phyloP scores from a whole-genome alignment of 1,140 invertebrate species.

The Trichomalopsis sarcophagae region DNA sequence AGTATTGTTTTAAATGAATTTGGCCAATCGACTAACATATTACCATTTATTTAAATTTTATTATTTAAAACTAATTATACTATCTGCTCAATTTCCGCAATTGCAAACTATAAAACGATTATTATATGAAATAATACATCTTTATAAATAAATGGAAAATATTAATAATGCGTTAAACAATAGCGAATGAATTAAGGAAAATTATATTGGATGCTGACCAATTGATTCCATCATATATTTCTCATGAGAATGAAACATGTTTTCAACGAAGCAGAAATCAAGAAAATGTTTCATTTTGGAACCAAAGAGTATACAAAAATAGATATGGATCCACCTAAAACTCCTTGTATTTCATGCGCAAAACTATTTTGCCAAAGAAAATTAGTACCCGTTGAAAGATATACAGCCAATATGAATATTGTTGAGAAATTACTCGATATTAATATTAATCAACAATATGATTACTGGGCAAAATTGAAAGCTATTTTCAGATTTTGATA shows the following conservation, averaged over 20 bases:
- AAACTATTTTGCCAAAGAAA: no score
- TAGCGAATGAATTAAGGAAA: no score
- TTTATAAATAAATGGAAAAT: background rate
- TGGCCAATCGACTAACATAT: background rate
- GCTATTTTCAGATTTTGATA: background rate
- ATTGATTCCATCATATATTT: no score
- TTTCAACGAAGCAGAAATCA: background rate
- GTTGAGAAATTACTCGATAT: no score
- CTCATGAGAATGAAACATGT: no score
- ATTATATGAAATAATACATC: background rate
- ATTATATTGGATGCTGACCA: no score
- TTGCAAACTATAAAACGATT: background rate
- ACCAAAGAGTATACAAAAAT: constrained; percentile 13
- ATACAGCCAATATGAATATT: no score
- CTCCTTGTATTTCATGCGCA: background rate
- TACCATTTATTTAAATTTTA: background rate
- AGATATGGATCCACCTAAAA: constrained; percentile 5
- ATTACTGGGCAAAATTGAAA: constrained; percentile 26
- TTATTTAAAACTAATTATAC: background rate
- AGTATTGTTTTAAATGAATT: background rate
- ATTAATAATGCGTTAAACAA: background rate
- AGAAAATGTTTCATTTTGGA: background rate
- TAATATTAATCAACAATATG: background rate
- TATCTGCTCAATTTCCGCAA: no score
- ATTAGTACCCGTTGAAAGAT: no score